Conservation (phyloP, 2,113 vertebrate genomes). For the Lichenostomus cassidix region DNA sequence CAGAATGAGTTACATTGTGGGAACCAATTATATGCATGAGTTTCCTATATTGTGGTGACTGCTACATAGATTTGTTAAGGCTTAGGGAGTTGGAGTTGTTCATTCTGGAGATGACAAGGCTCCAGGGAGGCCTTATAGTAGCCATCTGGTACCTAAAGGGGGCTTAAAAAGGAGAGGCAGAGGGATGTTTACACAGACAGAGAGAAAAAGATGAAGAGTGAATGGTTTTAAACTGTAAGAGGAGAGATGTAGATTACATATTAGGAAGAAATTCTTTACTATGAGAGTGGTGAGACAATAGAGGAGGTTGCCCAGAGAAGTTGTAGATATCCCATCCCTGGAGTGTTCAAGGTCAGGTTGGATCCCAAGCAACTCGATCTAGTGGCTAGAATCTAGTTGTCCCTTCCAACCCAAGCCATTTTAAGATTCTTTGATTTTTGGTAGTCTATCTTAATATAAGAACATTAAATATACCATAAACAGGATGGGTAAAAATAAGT, state of each 20-base stretch:
- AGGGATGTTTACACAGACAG: not conserved
- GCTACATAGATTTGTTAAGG: not conserved
- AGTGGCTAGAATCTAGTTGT: not conserved
- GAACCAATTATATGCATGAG: not conserved
- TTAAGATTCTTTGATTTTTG: not conserved
- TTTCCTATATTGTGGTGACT: not conserved
- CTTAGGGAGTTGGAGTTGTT: not conserved
- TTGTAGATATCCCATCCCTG: too few species aligned
- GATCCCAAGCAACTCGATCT: not conserved
- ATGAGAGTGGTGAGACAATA: not conserved
- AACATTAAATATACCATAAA: not conserved
- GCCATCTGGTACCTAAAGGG: not conserved
- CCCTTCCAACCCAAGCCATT: not conserved
- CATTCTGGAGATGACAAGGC: not conserved
- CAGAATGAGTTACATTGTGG: not conserved
- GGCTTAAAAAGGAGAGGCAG: not conserved
- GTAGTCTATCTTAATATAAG: not conserved
- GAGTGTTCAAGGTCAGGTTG: not conserved
- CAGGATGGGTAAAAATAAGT: not conserved
- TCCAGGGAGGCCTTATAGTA: not conserved
- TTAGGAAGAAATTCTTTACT: not conserved
- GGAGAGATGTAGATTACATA: not conserved
- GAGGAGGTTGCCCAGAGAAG: not conserved
- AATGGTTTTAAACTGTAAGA: not conserved
- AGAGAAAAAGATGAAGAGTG: not conserved